These are phyloP conservation scores for Scylla paramamosain DNA, from an alignment of 1,140 invertebrate genomes.

Conservation along the genomic window DNA sequence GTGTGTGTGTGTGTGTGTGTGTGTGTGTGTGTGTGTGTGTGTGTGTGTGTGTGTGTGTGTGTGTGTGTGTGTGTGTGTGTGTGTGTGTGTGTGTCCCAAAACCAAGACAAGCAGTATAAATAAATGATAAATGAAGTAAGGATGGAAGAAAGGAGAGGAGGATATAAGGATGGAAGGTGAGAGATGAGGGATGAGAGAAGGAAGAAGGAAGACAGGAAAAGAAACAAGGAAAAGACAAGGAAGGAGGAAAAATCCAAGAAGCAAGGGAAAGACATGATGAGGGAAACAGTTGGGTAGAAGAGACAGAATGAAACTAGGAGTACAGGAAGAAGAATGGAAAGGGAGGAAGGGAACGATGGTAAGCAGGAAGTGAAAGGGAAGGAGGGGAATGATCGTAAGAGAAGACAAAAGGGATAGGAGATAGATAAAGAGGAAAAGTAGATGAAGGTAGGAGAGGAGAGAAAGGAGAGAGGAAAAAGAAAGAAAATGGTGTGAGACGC, in stretches of 20 bases:
- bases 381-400: background rate
- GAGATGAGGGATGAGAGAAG: background rate
- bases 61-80: constrained; percentile 48
- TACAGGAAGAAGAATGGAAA: background rate
- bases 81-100: constrained; percentile 38
- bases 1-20: constrained; percentile 41
- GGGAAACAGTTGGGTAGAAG: background rate
- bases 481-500: background rate
- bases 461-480: background rate
- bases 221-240: background rate
- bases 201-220: background rate
- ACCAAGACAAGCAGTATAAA: no score
- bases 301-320: background rate
- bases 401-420: background rate
- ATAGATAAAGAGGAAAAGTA: background rate
- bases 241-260: background rate
- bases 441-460: background rate
- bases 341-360: background rate
- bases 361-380: background rate
- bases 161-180: background rate
- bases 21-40: constrained; percentile 49
- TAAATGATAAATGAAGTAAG: background rate
- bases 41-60: constrained; percentile 49
- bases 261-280: background rate
- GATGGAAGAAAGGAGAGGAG: constrained; percentile 29